These are phyloP conservation scores for Mythimna ferrago DNA, from an alignment of 2,888 invertebrate genomes.

Conservation along the genomic window DNA sequence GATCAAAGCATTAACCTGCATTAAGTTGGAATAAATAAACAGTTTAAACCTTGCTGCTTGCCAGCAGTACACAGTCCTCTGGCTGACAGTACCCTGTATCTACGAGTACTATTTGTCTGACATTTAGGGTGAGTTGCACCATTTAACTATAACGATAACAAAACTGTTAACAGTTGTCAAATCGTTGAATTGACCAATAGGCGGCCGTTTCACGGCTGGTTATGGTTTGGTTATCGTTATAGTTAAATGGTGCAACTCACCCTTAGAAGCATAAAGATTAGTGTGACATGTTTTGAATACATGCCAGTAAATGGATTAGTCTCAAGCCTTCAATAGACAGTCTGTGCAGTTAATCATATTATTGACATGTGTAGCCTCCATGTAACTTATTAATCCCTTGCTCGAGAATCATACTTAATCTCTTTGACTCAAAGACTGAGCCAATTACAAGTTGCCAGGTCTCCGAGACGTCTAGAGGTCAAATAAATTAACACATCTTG, in stretches of 20 bases:
- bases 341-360: constrained; percentile 36
- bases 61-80: too few species aligned
- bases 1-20: too few species aligned
- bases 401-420: constrained; percentile 32
- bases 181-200: too few species aligned
- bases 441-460: constrained; percentile 42
- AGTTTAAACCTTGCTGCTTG: not conserved
- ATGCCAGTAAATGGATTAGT: constrained; percentile 35
- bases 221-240: too few species aligned
- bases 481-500: constrained; percentile 27
- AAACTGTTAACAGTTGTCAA: too few species aligned
- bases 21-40: too few species aligned
- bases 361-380: constrained; percentile 26
- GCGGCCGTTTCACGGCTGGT: too few species aligned
- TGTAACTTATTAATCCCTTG: constrained; percentile 44
- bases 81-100: not conserved
- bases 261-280: constrained; percentile 29
- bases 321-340: not conserved
- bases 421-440: constrained; percentile 20
- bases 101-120: not conserved
- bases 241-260: too few species aligned
- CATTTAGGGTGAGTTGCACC: too few species aligned
- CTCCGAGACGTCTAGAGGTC: constrained; percentile 39
- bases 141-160: too few species aligned
- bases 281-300: not conserved